Evolutionary conservation across 2,888 invertebrate genomes (phyloP), one percentile per base, ranked within the genome.

Genomic region (Autographa gamma): DNA sequence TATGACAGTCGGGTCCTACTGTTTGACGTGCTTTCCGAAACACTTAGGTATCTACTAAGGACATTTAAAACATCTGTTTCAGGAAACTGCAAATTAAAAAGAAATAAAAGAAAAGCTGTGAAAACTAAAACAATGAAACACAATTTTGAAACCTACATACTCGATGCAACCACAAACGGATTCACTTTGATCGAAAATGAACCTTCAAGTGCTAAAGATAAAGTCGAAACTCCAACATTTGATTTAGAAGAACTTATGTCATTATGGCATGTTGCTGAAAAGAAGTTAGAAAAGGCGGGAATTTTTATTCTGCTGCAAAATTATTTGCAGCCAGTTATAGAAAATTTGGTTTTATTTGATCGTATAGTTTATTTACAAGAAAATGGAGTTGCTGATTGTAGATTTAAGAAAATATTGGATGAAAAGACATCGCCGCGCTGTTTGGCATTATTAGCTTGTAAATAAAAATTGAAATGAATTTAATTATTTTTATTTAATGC

Each of bases 401-500:
- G 74, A 63, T 95, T 96, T 79, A 96, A 96, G 81, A 96, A 96
- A 89, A 95, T 97, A 72, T 95, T 97, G 73, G 92, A 97, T 86
- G 96, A 96, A 77, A 90, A 90, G 69, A 90, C 96, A 79, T 97
- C 97, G n/a, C 97, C 97, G 0, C 94, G 97, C 83, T 97, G 97
- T 89, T 93, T 96, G 81, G 97, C 96, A 48, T 89, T 97, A 76
- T 85, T 97, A 77, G 96, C 96, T 68, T 89, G 89, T 84, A 97
- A 97, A 90, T 88, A 89, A 87, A 63, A 48, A 41, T 90, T 89
- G 0, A 91, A 64, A 34, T 85, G 83, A 3, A 48, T 70, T 13
- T 92, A 74, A 82, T 91, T 90, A 9, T 80, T 79, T 1, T 43
- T 16, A 43, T 16, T 43, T 43, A 43, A 1, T 16, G n/a, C 25